phyloP scores from a whole-genome alignment of 2,797 vertebrate species.

The Sardinella longiceps region DNA sequence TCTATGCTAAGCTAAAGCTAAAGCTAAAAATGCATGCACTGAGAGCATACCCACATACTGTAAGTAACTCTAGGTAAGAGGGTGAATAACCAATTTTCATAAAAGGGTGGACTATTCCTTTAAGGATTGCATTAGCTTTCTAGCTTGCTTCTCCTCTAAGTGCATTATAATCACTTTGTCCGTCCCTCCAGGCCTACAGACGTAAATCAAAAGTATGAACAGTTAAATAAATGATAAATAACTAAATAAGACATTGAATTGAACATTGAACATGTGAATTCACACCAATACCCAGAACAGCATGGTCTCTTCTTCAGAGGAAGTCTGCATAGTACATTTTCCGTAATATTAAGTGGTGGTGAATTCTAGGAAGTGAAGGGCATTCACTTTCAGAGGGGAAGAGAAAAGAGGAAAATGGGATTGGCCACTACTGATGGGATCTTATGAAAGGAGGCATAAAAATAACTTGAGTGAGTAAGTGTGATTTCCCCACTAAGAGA shows the following conservation, averaged over 20 bases:
- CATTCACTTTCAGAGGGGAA: not conserved
- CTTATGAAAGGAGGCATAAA: not conserved
- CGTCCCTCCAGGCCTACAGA: not conserved
- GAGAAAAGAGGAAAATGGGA: not conserved
- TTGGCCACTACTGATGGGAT: not conserved
- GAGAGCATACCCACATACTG: no score
- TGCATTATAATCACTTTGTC: not conserved
- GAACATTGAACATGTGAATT: not conserved
- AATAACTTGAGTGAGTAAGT: constrained; percentile 36
- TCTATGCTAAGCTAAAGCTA: no score
- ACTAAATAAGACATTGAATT: not conserved
- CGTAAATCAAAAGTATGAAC: not conserved
- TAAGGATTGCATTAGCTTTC: not conserved
- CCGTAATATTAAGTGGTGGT: not conserved
- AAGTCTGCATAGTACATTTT: not conserved
- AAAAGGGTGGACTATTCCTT: no score
- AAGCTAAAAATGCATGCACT: no score
- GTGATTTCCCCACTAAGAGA: constrained; percentile 46
- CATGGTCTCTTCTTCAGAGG: not conserved
- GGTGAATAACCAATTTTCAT: no score
- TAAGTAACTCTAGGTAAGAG: no score
- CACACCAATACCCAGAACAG: not conserved
- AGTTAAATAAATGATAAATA: not conserved
- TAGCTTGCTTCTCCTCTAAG: not conserved
- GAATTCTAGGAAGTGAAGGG: not conserved